These are phyloP conservation scores for Homarus gammarus DNA, from an alignment of 2,888 invertebrate species.

Conservation along the genomic window DNA sequence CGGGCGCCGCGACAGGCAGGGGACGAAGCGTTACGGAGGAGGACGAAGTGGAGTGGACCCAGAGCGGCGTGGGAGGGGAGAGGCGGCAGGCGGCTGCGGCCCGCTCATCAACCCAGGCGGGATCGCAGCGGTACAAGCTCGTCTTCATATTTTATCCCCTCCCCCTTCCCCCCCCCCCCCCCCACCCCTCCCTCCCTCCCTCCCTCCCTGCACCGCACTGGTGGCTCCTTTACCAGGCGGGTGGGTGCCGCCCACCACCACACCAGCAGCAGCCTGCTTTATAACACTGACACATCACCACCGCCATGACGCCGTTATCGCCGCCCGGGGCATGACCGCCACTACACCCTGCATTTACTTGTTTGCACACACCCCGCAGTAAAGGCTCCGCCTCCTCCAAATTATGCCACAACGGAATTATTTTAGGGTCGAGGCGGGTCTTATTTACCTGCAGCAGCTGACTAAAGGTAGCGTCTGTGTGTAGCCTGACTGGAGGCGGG, in stretches of 20 bases:
- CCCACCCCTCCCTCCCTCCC: not conserved
- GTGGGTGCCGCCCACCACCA: constrained; percentile 30
- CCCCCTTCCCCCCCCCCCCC: not conserved
- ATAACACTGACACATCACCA: constrained; percentile 50
- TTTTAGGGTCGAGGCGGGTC: not conserved
- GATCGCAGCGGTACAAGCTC: constrained; percentile 63
- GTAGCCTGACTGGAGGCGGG: constrained; percentile 15
- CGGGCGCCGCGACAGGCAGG: not conserved
- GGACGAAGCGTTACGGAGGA: constrained; percentile 11
- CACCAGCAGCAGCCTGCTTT: constrained; percentile 39
- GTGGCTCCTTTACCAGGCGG: not conserved
- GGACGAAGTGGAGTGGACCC: constrained; percentile 23
- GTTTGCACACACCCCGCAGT: not conserved
- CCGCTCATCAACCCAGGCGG: constrained; percentile 53
- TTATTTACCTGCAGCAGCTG: not conserved
- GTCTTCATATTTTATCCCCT: constrained; percentile 60
- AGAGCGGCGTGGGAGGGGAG: not conserved
- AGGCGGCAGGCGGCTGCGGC: constrained; percentile 14
- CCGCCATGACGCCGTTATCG: constrained; percentile 10
- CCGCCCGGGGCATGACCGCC: constrained; percentile 31
- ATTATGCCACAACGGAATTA: not conserved
- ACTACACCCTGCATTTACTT: not conserved
- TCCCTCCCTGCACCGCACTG: not conserved
- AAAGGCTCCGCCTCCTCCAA: not conserved
- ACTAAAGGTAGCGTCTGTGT: not conserved